phyloP scores from a whole-genome alignment of 1,140 invertebrate species.

The Drosophila lacertosa region DNA sequence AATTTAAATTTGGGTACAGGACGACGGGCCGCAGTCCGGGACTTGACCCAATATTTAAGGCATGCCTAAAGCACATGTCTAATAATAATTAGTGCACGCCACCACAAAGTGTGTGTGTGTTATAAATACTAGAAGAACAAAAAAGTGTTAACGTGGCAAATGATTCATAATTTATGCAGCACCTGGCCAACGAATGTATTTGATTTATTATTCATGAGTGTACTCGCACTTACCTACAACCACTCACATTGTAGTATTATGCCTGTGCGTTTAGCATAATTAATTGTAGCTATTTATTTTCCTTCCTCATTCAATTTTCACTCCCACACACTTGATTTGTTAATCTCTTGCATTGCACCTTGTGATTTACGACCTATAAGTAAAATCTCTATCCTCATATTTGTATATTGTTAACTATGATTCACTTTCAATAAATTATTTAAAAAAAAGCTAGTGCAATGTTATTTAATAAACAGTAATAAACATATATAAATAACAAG shows the following conservation, averaged over 20 bases:
- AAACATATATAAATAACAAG: not conserved
- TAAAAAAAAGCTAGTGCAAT: constrained; percentile 12
- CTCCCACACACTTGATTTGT: constrained; percentile 3
- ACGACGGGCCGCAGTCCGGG: too few species aligned
- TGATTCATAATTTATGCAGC: constrained; percentile 8
- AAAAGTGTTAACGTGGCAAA: not conserved
- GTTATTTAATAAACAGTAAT: not conserved
- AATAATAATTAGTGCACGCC: constrained; percentile 1
- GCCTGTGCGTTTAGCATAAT: not conserved
- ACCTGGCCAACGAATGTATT: constrained; percentile 12
- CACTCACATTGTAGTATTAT: not conserved
- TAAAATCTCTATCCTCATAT: constrained; percentile 5
- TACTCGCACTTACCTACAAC: not conserved
- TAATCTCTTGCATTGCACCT: constrained; percentile 33
- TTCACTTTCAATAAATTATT: constrained; percentile 32
- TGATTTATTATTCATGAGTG: constrained; percentile 15
- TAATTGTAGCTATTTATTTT: constrained; percentile 10
- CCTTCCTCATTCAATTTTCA: constrained; percentile 6
- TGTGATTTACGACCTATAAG: constrained; percentile 35
- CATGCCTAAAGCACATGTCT: not conserved
- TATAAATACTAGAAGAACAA: not conserved
- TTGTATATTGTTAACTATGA: not conserved
- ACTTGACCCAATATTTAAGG: constrained; percentile 13
- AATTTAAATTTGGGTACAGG: constrained; percentile 11
- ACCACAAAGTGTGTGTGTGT: not conserved